phyloP scores from a whole-genome alignment of 2,888 invertebrate genomes.

The Steromphala cineraria region DNA sequence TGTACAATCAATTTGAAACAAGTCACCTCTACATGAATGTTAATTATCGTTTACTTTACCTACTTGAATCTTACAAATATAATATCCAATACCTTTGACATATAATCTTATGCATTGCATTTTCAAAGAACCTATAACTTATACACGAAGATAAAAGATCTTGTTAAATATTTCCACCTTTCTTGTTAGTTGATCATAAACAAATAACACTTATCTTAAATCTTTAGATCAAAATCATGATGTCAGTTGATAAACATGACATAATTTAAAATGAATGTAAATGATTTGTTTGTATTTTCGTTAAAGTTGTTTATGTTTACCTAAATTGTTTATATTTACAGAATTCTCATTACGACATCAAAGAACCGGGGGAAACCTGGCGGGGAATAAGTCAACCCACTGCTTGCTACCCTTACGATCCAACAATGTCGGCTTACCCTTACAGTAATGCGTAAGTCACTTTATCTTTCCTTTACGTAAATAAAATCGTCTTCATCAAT shows the following conservation, averaged over 20 bases:
- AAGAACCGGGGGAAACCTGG: conserved; percentile 70
- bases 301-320: background rate
- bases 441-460: conserved; percentile 78
- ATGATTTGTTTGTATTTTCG: background rate
- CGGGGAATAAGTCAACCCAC: conserved; percentile 69
- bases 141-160: too few species aligned
- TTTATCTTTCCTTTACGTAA: background rate
- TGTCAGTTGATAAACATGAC: background rate
- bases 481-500: too few species aligned
- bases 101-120: too few species aligned
- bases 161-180: too few species aligned
- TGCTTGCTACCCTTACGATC: conserved; percentile 88
- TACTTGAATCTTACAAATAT: too few species aligned
- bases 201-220: background rate
- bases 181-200: background rate
- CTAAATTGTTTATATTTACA: conserved; percentile 41
- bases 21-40: too few species aligned
- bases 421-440: conserved; percentile 89
- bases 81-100: too few species aligned
- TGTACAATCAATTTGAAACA: too few species aligned
- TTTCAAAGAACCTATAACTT: too few species aligned
- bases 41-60: too few species aligned
- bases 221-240: background rate
- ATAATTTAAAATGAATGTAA: background rate
- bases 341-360: conserved; percentile 70